Conservation (phyloP, 2,888 invertebrate species). For the Cinara cedri region DNA sequence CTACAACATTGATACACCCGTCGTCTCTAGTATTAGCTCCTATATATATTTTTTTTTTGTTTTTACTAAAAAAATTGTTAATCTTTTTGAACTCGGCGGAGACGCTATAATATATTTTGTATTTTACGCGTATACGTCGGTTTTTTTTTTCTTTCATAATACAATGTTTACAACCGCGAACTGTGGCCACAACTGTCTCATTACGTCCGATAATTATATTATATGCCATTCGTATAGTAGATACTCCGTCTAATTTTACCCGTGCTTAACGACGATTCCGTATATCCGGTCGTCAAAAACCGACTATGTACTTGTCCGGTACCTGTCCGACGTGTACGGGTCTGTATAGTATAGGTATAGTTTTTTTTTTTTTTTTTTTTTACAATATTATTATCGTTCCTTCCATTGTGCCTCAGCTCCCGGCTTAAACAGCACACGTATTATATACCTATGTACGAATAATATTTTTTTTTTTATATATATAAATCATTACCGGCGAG, state of each 20-base stretch:
- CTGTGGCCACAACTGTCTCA: constrained; percentile 52
- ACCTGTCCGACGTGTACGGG: constrained; percentile 12
- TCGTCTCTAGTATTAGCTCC: too few species aligned
- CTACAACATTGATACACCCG: too few species aligned
- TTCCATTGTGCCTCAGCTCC: too few species aligned
- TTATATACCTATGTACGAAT: too few species aligned
- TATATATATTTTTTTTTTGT: too few species aligned
- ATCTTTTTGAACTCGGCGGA: too few species aligned
- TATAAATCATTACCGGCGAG: too few species aligned
- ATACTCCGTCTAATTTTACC: constrained; percentile 56
- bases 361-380: constrained; percentile 2
- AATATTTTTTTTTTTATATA: too few species aligned
- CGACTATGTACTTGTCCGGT: too few species aligned
- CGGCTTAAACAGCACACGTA: too few species aligned
- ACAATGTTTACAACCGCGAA: constrained; percentile 24
- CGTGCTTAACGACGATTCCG: constrained; percentile 55
- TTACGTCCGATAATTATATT: constrained; percentile 52
- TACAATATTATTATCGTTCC: neutral
- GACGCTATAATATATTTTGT: too few species aligned
- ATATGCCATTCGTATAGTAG: neutral
- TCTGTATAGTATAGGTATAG: neutral
- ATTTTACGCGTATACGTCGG: neutral
- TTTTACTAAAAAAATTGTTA: too few species aligned
- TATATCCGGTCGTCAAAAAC: constrained; percentile 53
- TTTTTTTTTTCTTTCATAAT: constrained; percentile 1